Evolutionary conservation across 1,140 invertebrate species (phyloP), one percentile per base, ranked within the genome.

Genomic region (Trichogramma pretiosum): DNA sequence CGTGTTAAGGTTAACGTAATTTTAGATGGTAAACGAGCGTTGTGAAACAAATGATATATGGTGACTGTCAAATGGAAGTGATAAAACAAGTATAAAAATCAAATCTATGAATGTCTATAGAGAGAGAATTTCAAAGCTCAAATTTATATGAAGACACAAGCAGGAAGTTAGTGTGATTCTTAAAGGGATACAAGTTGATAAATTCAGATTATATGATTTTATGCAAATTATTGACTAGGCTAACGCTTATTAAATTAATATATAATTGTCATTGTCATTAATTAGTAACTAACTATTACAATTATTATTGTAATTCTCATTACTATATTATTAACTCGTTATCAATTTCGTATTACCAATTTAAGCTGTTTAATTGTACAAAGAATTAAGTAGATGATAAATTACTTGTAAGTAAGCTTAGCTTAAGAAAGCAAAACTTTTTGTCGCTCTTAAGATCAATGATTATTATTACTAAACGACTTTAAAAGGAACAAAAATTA

Each of bases 361-460:
- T 26, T 56, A 52, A 46, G 48, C 44, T 58, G 47, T 54, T 56
- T 52, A 30, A 56, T 53, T 58, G 59, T 61, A 61, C 50, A 59
- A 59, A 42, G 17, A 50, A 53, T 52, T 36, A 52, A 50, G 52
- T 44, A 54, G 40, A 53, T 32, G 32, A 44, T 44, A 50, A 42
- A 45, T 45, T 50, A 50, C 44, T 45, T 50, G 26, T 50, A 45
- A 45, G 42, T 50, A 50, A 45, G 42, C 48, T 50, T 50, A 50
- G 48, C 48, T 45, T 45, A 45, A 23, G 39, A 45, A 45, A 50
- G 3, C 11, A 13, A 49, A 50, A 50, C 36, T 22, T 50, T 30
- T 34, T 50, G 41, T 45, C 42, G 36, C 48, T 45, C 45, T 24
- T 50, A 45, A 45, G 32, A 50, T 45, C 30, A 45, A 50, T 45